Base-by-base conservation (phyloP, 2,113 vertebrate species). In the Platycercus adscitus region DNA sequence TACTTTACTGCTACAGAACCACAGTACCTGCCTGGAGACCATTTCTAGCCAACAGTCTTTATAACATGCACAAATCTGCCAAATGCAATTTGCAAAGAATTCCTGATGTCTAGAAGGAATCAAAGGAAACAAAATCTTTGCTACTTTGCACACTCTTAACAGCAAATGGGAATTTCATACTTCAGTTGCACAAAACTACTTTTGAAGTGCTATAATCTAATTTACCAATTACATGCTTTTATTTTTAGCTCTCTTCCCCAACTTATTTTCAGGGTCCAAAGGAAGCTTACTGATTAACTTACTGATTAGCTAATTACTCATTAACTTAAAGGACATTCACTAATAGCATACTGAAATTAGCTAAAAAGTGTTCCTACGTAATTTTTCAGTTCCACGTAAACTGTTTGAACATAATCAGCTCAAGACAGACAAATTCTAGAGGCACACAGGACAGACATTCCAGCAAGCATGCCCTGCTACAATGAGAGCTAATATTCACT, bases 1-100 rank as follows among this genome's bases (percentile, higher is more conserved):
- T 99, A 99, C 89, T 99, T 99, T 97, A 99, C 99, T 94, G 98
- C 99, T 97, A 99, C 99, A 90, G 99, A 99, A 98, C 99, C 99
- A 94, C 99, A 99, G 96, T 99, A 99, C 97, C 99, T 99, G 95
- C 99, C 99, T 73, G 99, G 99, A 96, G 99, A 99, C 97, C 99
- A 99, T 98, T 98, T 99, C 98, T 99, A 98, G 97, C 95, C 95
- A 95, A 78, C 76, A 86, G 64, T 96, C 97, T 96, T n/a, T 94
- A 81, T 96, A 93, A 91, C 88, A 94, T 96, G 97, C 97, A 97
- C 97, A 98, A 81, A 96, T 96, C 97, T 98, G 97, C 98, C 97
- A 98, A 97, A 98, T 96, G 70, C 95, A 96, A 97, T 95, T 97
- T 97, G 80, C 93, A 91, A 95, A 94, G 97, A 97, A 92, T 97